Conservation (phyloP, 1,140 invertebrate species). For the Drosophila kikkawai region DNA sequence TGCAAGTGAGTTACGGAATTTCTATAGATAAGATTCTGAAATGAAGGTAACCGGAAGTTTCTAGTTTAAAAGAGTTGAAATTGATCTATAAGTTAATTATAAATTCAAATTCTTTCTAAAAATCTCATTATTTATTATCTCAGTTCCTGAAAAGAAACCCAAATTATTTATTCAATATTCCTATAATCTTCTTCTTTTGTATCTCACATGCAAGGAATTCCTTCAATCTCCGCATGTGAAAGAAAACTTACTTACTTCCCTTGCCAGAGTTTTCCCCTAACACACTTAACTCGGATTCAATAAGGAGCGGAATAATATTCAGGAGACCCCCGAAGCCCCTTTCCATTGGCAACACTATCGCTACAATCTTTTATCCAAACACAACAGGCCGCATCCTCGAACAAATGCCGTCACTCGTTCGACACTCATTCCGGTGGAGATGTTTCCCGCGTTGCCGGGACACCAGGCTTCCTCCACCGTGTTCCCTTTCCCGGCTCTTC, state of each 20-base stretch:
- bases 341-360: conserved; percentile 47
- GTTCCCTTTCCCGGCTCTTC: conserved; percentile 47
- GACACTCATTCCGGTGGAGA: conserved; percentile 18
- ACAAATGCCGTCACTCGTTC: conserved; percentile 69
- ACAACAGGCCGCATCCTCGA: conserved; percentile 66
- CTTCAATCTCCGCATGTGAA: neutral
- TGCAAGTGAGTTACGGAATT: conserved; percentile 8
- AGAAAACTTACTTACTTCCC: conserved; percentile 4
- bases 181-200: conserved; percentile 7
- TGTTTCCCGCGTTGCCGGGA: conserved; percentile 32
- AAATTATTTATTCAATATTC: conserved; percentile 27
- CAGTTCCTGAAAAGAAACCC: neutral
- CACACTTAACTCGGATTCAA: conserved; percentile 29
- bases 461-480: conserved; percentile 2
- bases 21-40: neutral
- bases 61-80: neutral
- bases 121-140: neutral
- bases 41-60: neutral
- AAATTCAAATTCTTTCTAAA: neutral
- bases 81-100: neutral
- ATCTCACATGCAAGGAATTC: neutral
- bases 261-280: conserved; percentile 15
- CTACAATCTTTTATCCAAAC: conserved; percentile 67
- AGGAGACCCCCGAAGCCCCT: conserved; percentile 3
- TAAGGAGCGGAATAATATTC: neutral